phyloP scores from a whole-genome alignment of 35 echinoderm and acorn worm genomes.

The Ptychodera flava region DNA sequence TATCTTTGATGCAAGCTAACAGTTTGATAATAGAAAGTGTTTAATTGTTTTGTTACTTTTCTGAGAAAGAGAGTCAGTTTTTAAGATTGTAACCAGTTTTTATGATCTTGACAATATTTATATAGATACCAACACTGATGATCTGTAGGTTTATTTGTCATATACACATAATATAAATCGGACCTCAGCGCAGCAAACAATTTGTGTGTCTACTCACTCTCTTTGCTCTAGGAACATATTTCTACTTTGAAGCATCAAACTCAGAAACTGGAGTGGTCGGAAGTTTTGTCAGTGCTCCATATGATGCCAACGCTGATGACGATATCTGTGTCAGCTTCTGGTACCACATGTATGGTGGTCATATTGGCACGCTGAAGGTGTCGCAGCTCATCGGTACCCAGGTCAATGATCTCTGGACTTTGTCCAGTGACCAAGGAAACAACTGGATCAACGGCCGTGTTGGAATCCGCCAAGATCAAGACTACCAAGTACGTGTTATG shows the following conservation, averaged over 20 bases:
- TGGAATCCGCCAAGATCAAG: slow-evolving; percentile 8
- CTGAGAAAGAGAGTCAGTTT: too few species aligned
- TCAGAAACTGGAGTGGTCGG: slow-evolving; percentile 19
- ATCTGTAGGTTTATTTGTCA: too few species aligned
- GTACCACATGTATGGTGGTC: slow-evolving; percentile 41
- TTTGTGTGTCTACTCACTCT: too few species aligned
- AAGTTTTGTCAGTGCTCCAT: slow-evolving; percentile 49
- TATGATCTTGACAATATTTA: too few species aligned
- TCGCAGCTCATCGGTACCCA: slow-evolving; percentile 16
- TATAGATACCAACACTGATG: too few species aligned
- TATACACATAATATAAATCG: too few species aligned
- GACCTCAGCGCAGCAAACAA: too few species aligned
- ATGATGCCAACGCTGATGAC: not conserved
- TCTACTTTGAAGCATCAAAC: slow-evolving; percentile 57
- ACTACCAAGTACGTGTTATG: slow-evolving; percentile 50
- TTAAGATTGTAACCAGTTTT: too few species aligned
- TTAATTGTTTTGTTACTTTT: too few species aligned
- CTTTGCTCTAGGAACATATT: slow-evolving; percentile 67
- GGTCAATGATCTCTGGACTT: slow-evolving; percentile 26
- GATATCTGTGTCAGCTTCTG: slow-evolving; percentile 35
- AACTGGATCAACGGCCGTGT: slow-evolving; percentile 41
- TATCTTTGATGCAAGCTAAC: too few species aligned
- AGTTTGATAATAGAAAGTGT: too few species aligned
- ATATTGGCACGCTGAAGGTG: slow-evolving; percentile 48
- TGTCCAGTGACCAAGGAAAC: slow-evolving; percentile 54